A percentile compares a stretch with the other conserved stretches of the same genome.
phyloP scores from a whole-genome alignment of 2,797 vertebrate species.

The Enteromius unitaeniatus region DNA sequence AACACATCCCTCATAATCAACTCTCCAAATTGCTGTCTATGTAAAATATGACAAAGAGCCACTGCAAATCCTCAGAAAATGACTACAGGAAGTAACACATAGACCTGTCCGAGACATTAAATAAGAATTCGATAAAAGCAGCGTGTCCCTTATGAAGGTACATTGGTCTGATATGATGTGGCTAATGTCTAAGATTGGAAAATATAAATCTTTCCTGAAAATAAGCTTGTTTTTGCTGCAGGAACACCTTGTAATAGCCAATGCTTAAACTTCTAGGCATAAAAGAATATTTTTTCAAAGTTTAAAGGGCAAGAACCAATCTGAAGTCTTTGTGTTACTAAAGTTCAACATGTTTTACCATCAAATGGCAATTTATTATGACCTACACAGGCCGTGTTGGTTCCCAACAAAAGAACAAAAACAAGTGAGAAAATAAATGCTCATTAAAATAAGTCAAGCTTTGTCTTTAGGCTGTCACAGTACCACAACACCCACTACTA shows the following conservation, averaged over 20 bases:
- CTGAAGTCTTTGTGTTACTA: not conserved
- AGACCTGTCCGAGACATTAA: slow-evolving; percentile 8
- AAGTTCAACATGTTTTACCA: slow-evolving; percentile 4
- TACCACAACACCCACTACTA: not conserved
- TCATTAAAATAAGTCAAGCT: slow-evolving; percentile 33
- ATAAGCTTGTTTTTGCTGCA: slow-evolving; percentile 15
- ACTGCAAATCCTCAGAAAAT: slow-evolving; percentile 9
- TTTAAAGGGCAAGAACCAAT: slow-evolving; percentile 61
- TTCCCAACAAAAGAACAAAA: slow-evolving; percentile 23
- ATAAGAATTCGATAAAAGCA: slow-evolving; percentile 28
- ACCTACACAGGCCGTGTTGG: not conserved
- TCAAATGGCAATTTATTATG: slow-evolving; percentile 29
- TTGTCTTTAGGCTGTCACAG: slow-evolving; percentile 15
- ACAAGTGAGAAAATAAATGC: slow-evolving; percentile 22
- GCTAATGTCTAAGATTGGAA: slow-evolving; percentile 17
- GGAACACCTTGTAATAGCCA: slow-evolving; percentile 38
- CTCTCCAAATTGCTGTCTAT: not conserved
- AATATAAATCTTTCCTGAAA: slow-evolving; percentile 11
- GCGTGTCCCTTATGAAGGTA: not conserved
- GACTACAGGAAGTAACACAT: slow-evolving; percentile 16
- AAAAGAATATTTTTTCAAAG: slow-evolving; percentile 34
- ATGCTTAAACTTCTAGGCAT: slow-evolving; percentile 29
- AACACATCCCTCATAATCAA: slow-evolving; percentile 12
- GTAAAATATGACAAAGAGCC: slow-evolving; percentile 28
- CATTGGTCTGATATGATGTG: not conserved